Evolutionary conservation across 1,140 invertebrate species (phyloP), one percentile per base, ranked within the genome.

Genomic region (Euschistus heros): DNA sequence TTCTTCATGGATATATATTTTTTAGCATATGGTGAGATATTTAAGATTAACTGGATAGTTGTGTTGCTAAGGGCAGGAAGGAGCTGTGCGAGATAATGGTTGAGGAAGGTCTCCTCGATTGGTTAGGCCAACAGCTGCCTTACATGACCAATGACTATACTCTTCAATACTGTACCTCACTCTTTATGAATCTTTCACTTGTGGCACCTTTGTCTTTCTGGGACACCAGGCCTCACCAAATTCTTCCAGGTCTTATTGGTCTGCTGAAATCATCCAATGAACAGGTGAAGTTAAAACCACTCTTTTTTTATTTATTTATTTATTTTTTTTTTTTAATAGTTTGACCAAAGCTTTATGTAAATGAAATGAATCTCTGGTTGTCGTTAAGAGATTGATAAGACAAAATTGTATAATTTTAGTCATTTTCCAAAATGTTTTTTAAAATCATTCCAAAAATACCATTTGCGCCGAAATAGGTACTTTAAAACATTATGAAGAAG

Each of bases 131-230:
- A 62, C 77, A 81, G 46, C 73, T 86, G 44, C 64, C 66, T 55
- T 75, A 75, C 68, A 71, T 80, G 44, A 77, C 80, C 7, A 86
- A 86, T 68, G 79, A 80, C 26, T 75, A 57, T 27, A 20, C 20
- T 10, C 54, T 84, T 62, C 83, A 86, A 70, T 86, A 85, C 69
- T 76, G 79, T 42, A 78, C 82, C 13, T 84, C 84, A 26, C 75
- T 87, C 15, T 76, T 86, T 22, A 86, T 86, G 82, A 87, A 86
- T 74, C 75, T 87, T 57, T 44, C 33, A 18, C 20, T 67, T 63
- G 30, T 42, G 62, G 17, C 62, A 54, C 62, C 46, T 13, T n/a
- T 64, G 18, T 30, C 37, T 13, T 62, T 22, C 37, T 62, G 61
- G 61, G 44, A 62, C 42, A 62, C 54, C 15, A 22, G 54, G 24